Evolutionary conservation across 2,797 vertebrate genomes (phyloP), one percentile per base, ranked within the genome.

Genomic region (Leontopithecus rosalia): DNA sequence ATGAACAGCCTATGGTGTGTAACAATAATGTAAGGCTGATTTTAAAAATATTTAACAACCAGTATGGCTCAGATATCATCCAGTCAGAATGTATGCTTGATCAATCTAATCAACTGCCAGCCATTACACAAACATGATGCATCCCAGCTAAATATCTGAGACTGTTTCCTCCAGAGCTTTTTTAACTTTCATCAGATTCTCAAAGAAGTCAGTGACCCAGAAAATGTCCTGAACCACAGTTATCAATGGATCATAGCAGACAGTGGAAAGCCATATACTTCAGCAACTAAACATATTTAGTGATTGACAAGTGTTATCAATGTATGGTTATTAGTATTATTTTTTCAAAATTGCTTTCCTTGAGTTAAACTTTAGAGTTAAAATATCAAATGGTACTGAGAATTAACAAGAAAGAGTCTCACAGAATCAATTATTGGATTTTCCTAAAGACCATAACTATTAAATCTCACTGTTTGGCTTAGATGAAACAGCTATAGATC

Each of bases 31-130:
- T 9, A 93, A 41, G 4, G 9, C 5, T 30, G 22, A 61, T 67
- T 90, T 82, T 88, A 90, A 46, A 95, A 67, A 61, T 52, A 92
- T 50, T 90, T 84, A 90, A 64, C 52, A 77, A 73, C 7, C 41
- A n/a, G 36, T 30, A 39, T 64, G 41, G 28, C 55, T 94, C 39
- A 88, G 48, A 83, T 14, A 33, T 5, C 33, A 91, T 64, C 46
- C 22, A 80, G 48, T 84, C 36, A 30, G 19, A 96, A 89, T 39
- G n/a, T 41, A 41, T 67, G 39, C 0, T 46, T 67, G n/a, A 52
- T 67, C 15, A 36, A 15, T 88, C 41, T 24, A 67, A 77, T 46
- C 9, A 70, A 57, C n/a, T 33, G n/a, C 43, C n/a, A 64, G 20
- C 13, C 48, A 79, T 28, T 48, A 22, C 0, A 4, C 7, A 15